Conservation (phyloP, 2,888 invertebrate species). For the Drosophila mimica region DNA sequence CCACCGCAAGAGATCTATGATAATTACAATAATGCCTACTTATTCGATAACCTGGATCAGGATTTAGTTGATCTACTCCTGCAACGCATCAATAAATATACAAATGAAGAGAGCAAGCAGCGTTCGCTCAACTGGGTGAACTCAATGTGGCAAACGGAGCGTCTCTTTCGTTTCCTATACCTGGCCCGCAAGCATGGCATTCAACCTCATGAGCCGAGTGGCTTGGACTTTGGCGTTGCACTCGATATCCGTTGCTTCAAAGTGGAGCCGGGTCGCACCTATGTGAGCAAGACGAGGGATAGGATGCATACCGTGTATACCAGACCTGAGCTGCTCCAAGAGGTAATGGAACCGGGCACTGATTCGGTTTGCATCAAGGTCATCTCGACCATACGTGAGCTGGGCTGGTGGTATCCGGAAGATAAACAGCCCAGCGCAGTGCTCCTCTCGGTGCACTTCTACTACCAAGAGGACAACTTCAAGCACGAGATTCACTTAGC, state of each 20-base stretch:
- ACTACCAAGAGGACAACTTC: neutral
- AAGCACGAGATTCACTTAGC: neutral
- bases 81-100: neutral
- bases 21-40: neutral
- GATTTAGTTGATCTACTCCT: slow-evolving; percentile 3
- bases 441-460: slow-evolving; percentile 51
- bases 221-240: neutral
- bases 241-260: slow-evolving; percentile 31
- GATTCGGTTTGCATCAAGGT: slow-evolving; percentile 43
- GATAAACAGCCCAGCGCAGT: slow-evolving; percentile 50
- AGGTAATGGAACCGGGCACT: slow-evolving; percentile 5
- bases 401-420: slow-evolving; percentile 69
- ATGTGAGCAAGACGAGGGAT: slow-evolving; percentile 39
- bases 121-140: slow-evolving; percentile 46
- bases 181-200: slow-evolving; percentile 13
- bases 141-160: slow-evolving; percentile 48
- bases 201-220: neutral
- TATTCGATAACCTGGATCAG: neutral
- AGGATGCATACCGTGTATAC: slow-evolving; percentile 45
- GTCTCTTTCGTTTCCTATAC: slow-evolving; percentile 22
- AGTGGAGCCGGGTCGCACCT: neutral
- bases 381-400: slow-evolving; percentile 39
- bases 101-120: neutral
- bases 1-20: slow-evolving; percentile 48
- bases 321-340: slow-evolving; percentile 20